Conservation (phyloP, 2,797 vertebrate genomes). For the Hoplostethus atlanticus region DNA sequence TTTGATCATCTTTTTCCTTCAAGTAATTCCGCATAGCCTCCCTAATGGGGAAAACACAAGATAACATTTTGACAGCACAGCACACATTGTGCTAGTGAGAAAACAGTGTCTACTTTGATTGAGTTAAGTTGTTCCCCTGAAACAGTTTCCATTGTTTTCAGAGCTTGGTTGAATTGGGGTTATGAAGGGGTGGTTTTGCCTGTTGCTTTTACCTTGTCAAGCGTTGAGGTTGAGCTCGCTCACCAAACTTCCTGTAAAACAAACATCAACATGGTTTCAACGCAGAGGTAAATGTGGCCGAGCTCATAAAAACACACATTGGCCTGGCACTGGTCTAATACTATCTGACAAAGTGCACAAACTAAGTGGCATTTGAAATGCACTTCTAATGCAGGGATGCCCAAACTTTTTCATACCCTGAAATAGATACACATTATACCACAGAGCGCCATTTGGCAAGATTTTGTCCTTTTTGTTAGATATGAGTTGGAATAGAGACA, state of each 20-base stretch:
- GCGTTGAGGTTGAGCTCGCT: constrained; percentile 82
- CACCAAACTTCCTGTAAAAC: constrained; percentile 85
- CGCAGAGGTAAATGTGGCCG: too few species aligned
- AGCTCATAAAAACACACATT: too few species aligned
- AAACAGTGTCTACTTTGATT: background rate
- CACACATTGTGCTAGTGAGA: background rate
- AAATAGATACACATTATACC: too few species aligned
- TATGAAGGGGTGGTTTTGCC: background rate
- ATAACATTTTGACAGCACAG: constrained; percentile 2
- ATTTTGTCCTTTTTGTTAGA: too few species aligned
- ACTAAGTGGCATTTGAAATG: too few species aligned
- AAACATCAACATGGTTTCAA: constrained; percentile 30
- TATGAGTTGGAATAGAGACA: too few species aligned
- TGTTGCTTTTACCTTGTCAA: constrained; percentile 81
- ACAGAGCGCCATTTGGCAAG: too few species aligned
- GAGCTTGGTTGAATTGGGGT: background rate
- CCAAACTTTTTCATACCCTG: too few species aligned
- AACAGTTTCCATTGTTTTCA: background rate
- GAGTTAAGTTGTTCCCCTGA: background rate
- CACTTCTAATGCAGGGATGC: too few species aligned
- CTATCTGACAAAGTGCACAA: too few species aligned
- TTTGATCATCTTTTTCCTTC: constrained; percentile 97
- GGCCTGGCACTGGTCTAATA: too few species aligned
- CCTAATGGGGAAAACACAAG: constrained; percentile 71
- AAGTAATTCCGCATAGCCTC: constrained; percentile 98